A percentile compares a stretch with the other conserved stretches of the same genome.
These are phyloP conservation scores for Bhutanitis thaidina DNA, from an alignment of 2,888 invertebrate genomes.

Conservation along the genomic window DNA sequence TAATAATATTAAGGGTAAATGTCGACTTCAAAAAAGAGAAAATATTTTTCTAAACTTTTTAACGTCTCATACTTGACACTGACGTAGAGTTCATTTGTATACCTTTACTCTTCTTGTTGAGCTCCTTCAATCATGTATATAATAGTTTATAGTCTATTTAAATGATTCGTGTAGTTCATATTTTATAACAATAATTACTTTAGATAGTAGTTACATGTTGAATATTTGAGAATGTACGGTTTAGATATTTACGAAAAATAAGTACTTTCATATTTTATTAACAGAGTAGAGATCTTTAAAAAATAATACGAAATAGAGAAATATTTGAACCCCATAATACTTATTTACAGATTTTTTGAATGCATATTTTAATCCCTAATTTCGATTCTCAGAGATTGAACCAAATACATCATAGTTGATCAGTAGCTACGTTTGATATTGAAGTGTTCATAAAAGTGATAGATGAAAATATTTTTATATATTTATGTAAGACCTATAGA, in stretches of 20 bases:
- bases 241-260: slow-evolving; percentile 24
- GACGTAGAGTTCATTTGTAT: slow-evolving; percentile 60
- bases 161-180: neutral
- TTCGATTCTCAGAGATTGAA: slow-evolving; percentile 34
- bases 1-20: slow-evolving; percentile 47
- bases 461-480: slow-evolving; percentile 75
- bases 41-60: slow-evolving; percentile 79
- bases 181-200: slow-evolving; percentile 26
- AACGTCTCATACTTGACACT: slow-evolving; percentile 52
- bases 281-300: slow-evolving; percentile 54
- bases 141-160: slow-evolving; percentile 23
- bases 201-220: slow-evolving; percentile 60
- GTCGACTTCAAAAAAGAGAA: slow-evolving; percentile 61
- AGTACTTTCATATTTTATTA: slow-evolving; percentile 41
- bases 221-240: slow-evolving; percentile 43
- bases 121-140: slow-evolving; percentile 39
- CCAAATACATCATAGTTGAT: slow-evolving; percentile 55
- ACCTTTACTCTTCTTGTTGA: slow-evolving; percentile 59
- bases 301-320: slow-evolving; percentile 23
- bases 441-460: slow-evolving; percentile 76
- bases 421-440: slow-evolving; percentile 57
- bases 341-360: slow-evolving; percentile 24
- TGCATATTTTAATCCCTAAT: slow-evolving; percentile 22
- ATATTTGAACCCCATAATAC: slow-evolving; percentile 31
- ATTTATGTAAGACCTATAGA: slow-evolving; percentile 54